Percentiles rank a stretch among this genome's conserved stretches.
These are phyloP conservation scores for Brachionus asplanchnoidis DNA, from an alignment of 1,140 invertebrate species.

Conservation along the genomic window DNA sequence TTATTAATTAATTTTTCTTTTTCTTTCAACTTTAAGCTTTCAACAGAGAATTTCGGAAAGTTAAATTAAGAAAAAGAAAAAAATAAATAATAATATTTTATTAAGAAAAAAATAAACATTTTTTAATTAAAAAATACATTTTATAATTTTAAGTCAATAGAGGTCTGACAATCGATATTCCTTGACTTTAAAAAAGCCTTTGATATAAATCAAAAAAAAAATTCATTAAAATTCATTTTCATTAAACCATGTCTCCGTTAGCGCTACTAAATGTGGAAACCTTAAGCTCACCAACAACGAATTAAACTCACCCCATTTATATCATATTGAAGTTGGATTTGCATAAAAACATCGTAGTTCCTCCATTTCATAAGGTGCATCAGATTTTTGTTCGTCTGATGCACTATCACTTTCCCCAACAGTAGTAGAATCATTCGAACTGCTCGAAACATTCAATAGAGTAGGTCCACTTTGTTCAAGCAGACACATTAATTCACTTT, in stretches of 20 bases:
- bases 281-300: neutral
- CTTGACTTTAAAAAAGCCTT: too few species aligned
- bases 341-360: neutral
- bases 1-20: too few species aligned
- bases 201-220: too few species aligned
- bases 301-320: neutral
- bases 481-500: neutral
- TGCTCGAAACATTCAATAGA: neutral
- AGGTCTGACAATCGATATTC: too few species aligned
- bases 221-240: too few species aligned
- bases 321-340: neutral
- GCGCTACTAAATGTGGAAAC: neutral
- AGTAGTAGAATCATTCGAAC: neutral
- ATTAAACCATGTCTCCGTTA: neutral
- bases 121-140: too few species aligned
- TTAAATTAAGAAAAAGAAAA: too few species aligned
- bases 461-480: neutral
- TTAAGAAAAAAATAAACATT: too few species aligned
- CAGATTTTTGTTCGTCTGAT: neutral
- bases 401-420: neutral
- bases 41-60: too few species aligned
- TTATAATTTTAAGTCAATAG: too few species aligned
- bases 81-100: too few species aligned
- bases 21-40: too few species aligned
- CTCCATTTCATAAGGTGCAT: neutral